Percentiles rank a stretch among this genome's conserved stretches.
Evolutionary conservation across 2,797 vertebrate species (phyloP).

Genomic region (Premnoplex brunnescens): DNA sequence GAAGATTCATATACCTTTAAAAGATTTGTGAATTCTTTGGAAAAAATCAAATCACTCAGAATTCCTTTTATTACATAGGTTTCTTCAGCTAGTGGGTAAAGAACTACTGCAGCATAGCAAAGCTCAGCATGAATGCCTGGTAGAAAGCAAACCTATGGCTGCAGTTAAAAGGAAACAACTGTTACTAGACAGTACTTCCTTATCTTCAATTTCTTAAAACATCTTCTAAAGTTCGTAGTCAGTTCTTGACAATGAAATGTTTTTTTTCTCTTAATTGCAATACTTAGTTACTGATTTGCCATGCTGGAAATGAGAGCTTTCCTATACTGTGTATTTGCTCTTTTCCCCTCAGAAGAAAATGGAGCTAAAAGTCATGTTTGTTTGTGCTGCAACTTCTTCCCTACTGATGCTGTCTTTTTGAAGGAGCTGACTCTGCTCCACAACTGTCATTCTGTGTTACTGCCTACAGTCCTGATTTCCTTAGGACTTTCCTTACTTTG

Average conservation of each 20-base stretch:
- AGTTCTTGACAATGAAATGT: background rate
- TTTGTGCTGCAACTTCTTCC: background rate
- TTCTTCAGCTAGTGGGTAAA: background rate
- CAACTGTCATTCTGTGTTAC: background rate
- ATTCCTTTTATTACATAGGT: background rate
- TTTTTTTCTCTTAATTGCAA: background rate
- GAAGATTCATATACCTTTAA: background rate
- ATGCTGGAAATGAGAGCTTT: background rate
- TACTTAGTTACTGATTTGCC: background rate
- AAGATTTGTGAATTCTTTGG: background rate
- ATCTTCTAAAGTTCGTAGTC: background rate
- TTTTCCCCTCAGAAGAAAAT: background rate
- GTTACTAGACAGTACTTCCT: background rate
- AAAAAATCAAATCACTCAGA: slow-evolving; percentile 2
- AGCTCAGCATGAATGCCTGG: slow-evolving; percentile 6
- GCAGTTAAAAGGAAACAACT: slow-evolving; percentile 1
- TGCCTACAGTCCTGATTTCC: background rate
- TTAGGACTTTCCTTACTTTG: background rate
- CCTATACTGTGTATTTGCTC: background rate
- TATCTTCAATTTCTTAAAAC: slow-evolving; percentile 6
- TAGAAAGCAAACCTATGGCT: background rate
- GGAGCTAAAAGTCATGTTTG: background rate
- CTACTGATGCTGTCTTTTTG: background rate
- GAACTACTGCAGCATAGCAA: background rate
- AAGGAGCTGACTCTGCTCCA: background rate